Conservation (phyloP, 2,113 vertebrate genomes). For the Lipotes vexillifer region DNA sequence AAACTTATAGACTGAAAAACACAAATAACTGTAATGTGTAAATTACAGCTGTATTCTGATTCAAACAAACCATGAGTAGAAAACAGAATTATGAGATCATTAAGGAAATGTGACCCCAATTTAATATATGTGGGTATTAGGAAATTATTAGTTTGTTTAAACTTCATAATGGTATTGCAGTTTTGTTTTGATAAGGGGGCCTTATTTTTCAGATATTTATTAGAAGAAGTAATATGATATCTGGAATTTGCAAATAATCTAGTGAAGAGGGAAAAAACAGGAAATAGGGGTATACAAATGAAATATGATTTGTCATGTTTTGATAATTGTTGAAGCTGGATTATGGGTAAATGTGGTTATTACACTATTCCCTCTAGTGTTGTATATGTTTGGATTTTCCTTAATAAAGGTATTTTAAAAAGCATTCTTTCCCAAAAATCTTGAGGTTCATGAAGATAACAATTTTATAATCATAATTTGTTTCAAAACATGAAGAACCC, state of each 20-base stretch:
- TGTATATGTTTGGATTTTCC: neutral
- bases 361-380: neutral
- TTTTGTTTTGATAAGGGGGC: neutral
- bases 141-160: neutral
- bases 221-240: neutral
- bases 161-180: neutral
- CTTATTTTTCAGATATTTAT: neutral
- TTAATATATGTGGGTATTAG: neutral
- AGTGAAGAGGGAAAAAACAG: neutral
- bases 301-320: neutral
- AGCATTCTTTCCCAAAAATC: neutral
- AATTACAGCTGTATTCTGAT: neutral
- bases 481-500: conserved; percentile 2
- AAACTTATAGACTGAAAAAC: neutral
- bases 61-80: neutral
- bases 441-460: neutral
- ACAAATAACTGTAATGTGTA: neutral
- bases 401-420: neutral
- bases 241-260: neutral
- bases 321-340: neutral
- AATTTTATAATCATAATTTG: conserved; percentile 14
- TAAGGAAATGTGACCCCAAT: neutral
- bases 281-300: neutral
- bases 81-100: neutral
- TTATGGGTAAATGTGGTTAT: neutral